phyloP scores from a whole-genome alignment of 2,113 vertebrate genomes.

The Eulemur rufifrons region DNA sequence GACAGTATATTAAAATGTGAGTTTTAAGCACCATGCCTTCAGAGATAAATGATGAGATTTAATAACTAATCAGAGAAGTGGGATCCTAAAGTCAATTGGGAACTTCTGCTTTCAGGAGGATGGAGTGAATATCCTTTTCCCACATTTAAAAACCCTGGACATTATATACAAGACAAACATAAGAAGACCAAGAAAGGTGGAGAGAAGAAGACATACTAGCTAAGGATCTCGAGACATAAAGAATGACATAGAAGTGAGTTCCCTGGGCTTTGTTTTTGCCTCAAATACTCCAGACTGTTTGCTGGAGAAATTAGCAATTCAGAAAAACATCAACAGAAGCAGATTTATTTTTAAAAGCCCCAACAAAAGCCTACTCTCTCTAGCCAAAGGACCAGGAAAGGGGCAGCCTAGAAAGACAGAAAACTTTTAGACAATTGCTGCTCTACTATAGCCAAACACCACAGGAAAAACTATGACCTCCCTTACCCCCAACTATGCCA shows the following conservation, averaged over 20 bases:
- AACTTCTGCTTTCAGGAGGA: neutral
- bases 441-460: neutral
- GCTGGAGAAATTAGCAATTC: neutral
- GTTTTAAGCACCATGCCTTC: conserved; percentile 17
- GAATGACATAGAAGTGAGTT: neutral
- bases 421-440: neutral
- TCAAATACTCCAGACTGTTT: neutral
- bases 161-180: neutral
- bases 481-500: neutral
- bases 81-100: neutral
- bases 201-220: neutral
- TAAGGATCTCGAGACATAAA: neutral
- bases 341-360: neutral
- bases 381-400: conserved; percentile 8
- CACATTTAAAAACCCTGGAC: neutral
- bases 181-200: neutral
- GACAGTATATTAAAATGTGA: neutral
- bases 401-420: neutral
- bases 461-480: neutral
- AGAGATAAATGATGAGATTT: conserved; percentile 12
- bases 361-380: neutral
- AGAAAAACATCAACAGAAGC: neutral
- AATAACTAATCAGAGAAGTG: neutral
- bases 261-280: neutral
- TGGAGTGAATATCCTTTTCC: neutral